Percentiles rank a stretch among this genome's conserved stretches.
phyloP scores from a whole-genome alignment of 2,888 invertebrate genomes.

The Mesorhabditis sp. region DNA sequence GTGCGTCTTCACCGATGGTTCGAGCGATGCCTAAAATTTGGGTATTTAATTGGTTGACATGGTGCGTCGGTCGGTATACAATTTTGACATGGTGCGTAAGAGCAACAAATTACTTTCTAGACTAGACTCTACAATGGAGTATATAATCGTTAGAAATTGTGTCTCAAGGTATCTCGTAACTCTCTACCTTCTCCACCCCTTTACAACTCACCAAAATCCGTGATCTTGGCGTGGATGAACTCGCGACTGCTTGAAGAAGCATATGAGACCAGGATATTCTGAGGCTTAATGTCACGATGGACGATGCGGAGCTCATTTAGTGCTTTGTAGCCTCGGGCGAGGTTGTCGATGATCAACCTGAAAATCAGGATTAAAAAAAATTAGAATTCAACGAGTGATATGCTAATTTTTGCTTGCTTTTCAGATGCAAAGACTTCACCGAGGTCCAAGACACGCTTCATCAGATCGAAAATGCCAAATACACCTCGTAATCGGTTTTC shows the following conservation, averaged over 20 bases:
- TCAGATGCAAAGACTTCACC: neutral
- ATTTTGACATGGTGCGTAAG: neutral
- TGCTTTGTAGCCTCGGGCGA: slow-evolving; percentile 53
- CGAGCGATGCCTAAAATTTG: slow-evolving; percentile 46
- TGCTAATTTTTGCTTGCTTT: slow-evolving; percentile 12
- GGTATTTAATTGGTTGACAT: neutral
- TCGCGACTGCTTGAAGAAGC: slow-evolving; percentile 23
- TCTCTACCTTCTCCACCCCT: no score
- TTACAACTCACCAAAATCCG: slow-evolving; percentile 46
- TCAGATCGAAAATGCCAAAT: neutral
- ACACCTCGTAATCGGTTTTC: neutral
- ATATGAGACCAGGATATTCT: slow-evolving; percentile 52
- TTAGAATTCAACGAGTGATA: slow-evolving; percentile 15
- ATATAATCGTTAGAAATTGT: no score
- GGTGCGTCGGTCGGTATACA: neutral
- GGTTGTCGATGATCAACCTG: slow-evolving; percentile 47
- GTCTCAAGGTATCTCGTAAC: no score
- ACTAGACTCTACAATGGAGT: no score
- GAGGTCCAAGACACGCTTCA: neutral
- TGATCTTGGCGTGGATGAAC: slow-evolving; percentile 47
- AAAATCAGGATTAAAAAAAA: slow-evolving; percentile 13
- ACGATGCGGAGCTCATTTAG: slow-evolving; percentile 51
- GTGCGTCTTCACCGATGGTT: slow-evolving; percentile 37
- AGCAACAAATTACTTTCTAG: no score
- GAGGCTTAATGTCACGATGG: slow-evolving; percentile 57